These are phyloP conservation scores for Hyalella azteca DNA, from an alignment of 2,888 invertebrate species.

Conservation along the genomic window DNA sequence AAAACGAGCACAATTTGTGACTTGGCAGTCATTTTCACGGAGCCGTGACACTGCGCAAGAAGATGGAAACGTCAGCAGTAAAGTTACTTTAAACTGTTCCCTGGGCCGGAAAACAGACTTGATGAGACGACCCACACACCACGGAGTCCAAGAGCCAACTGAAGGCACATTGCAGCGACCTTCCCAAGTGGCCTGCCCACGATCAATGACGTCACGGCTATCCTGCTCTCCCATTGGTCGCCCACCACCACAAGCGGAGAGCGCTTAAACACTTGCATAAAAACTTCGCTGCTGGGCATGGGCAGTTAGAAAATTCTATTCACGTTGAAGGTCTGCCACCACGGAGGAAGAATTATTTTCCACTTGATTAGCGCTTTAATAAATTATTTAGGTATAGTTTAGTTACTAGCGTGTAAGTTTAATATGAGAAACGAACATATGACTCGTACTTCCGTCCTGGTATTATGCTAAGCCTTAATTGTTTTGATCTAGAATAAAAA, in stretches of 20 bases:
- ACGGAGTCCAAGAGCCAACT: conserved; percentile 19
- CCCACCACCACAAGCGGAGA: background rate
- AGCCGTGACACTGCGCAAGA: background rate
- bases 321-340: background rate
- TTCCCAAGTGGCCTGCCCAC: background rate
- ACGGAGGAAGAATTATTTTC: background rate
- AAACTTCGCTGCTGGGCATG: background rate
- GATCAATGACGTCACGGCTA: background rate
- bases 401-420: background rate
- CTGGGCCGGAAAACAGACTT: background rate
- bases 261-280: background rate
- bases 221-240: background rate
- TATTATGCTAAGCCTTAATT: too few relatives aligned
- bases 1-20: conserved; percentile 7
- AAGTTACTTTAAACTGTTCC: conserved; percentile 9
- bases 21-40: conserved; percentile 19
- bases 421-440: too few relatives aligned
- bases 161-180: background rate
- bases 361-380: too few relatives aligned
- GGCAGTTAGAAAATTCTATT: background rate
- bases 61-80: background rate
- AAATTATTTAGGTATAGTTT: background rate
- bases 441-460: too few relatives aligned
- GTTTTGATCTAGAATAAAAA: too few relatives aligned
- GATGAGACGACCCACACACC: background rate